Conservation (phyloP, 2,888 invertebrate genomes). For the Eustalomyia histrio region DNA sequence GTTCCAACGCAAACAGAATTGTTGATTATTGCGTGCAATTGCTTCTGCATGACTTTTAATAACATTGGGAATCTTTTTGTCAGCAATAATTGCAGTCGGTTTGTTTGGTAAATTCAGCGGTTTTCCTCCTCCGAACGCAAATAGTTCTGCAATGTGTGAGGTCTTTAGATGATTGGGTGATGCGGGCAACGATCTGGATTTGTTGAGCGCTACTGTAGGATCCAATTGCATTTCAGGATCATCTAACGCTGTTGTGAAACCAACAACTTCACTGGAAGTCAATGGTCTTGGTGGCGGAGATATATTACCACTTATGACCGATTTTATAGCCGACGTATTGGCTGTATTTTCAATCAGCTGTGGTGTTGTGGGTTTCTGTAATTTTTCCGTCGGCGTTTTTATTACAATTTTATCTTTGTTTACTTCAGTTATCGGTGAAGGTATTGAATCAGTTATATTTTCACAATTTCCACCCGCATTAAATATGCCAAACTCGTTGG, state of each 20-base stretch:
- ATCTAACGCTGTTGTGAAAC: constrained; percentile 68
- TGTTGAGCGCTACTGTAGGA: constrained; percentile 70
- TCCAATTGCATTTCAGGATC: constrained; percentile 72
- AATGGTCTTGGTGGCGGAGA: constrained; percentile 77
- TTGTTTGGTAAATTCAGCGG: constrained; percentile 1
- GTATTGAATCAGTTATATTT: not conserved
- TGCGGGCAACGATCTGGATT: constrained; percentile 76
- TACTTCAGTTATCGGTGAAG: not conserved
- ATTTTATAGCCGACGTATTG: constrained; percentile 29
- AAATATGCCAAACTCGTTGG: constrained; percentile 42
- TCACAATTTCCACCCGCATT: constrained; percentile 17
- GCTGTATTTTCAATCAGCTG: constrained; percentile 47
- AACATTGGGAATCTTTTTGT: constrained; percentile 30
- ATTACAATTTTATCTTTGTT: constrained; percentile 9
- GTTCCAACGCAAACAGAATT: constrained; percentile 95
- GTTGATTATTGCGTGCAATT: constrained; percentile 80
- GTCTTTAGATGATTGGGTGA: constrained; percentile 72
- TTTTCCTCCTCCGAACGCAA: constrained; percentile 70
- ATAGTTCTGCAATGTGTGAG: constrained; percentile 70
- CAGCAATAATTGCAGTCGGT: constrained; percentile 3
- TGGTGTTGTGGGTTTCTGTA: constrained; percentile 59
- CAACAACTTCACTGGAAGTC: constrained; percentile 76
- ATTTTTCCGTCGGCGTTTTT: constrained; percentile 37
- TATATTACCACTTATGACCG: constrained; percentile 64
- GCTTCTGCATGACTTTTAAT: constrained; percentile 41